Conservation (phyloP, 2,888 invertebrate species). For the Noctua fimbriata region DNA sequence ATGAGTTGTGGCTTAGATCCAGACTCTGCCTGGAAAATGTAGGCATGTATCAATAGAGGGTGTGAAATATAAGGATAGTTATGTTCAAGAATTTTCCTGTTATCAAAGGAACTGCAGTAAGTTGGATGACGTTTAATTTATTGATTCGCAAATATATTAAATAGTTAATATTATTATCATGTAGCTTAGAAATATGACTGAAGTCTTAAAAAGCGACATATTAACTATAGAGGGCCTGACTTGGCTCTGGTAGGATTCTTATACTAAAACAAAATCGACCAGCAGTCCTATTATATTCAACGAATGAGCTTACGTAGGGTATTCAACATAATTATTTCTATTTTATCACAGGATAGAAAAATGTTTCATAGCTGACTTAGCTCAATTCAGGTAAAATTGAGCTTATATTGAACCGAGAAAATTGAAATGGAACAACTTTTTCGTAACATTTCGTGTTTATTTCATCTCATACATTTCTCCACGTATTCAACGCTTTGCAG, state of each 20-base stretch:
- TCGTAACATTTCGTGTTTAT: slow-evolving; percentile 30
- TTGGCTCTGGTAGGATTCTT: background rate
- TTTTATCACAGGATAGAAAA: background rate
- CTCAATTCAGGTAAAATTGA: slow-evolving; percentile 7
- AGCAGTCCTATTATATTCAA: background rate
- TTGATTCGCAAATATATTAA: background rate
- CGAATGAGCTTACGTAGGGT: background rate
- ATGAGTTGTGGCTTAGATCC: slow-evolving; percentile 53
- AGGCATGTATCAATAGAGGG: background rate
- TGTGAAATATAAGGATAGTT: background rate
- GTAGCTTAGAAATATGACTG: background rate
- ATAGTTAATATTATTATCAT: no score
- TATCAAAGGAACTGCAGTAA: background rate
- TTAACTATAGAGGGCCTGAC: background rate
- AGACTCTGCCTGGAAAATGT: background rate
- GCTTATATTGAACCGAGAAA: slow-evolving; percentile 19
- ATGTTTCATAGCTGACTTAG: slow-evolving; percentile 6
- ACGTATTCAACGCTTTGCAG: background rate
- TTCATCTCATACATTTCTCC: slow-evolving; percentile 14
- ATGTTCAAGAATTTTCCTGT: background rate
- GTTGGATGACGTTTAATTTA: background rate
- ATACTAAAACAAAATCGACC: background rate
- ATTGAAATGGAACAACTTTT: slow-evolving; percentile 30
- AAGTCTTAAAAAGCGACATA: background rate
- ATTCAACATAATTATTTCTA: background rate